Evolutionary conservation across 2,888 invertebrate genomes (phyloP).

Genomic region (Hypsopygia costalis): DNA sequence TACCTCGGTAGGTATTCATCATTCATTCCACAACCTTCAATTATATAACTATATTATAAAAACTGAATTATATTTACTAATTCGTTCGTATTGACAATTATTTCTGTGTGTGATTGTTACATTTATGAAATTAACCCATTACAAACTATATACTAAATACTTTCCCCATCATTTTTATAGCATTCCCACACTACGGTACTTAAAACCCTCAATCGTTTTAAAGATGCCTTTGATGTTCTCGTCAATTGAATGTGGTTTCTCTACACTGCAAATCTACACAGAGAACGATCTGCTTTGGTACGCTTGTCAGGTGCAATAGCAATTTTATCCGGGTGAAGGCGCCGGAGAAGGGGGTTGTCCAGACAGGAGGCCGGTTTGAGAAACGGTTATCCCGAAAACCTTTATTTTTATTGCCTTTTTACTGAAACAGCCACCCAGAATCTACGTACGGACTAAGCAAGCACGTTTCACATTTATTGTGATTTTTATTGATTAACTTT

Average conservation of each 20-base stretch:
- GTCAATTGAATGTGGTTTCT: constrained; percentile 20
- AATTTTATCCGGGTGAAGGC: constrained; percentile 41
- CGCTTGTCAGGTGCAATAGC: constrained; percentile 61
- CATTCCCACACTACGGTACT: not conserved
- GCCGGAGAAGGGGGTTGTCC: constrained; percentile 28
- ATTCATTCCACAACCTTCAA: too few species aligned
- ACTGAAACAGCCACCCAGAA: constrained; percentile 29
- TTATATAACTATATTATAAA: too few species aligned
- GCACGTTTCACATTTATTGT: constrained; percentile 39
- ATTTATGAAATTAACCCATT: too few species aligned
- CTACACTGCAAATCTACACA: not conserved
- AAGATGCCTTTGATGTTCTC: constrained; percentile 10
- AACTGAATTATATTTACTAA: too few species aligned
- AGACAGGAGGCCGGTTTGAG: constrained; percentile 47
- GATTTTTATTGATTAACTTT: constrained; percentile 29
- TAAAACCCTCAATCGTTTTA: not conserved
- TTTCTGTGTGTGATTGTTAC: too few species aligned
- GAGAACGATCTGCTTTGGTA: constrained; percentile 27
- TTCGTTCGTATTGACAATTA: too few species aligned
- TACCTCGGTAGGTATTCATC: too few species aligned
- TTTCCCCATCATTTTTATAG: too few species aligned
- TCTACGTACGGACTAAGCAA: constrained; percentile 22
- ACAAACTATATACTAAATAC: too few species aligned
- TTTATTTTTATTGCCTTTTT: constrained; percentile 26
- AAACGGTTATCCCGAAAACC: constrained; percentile 44